Conservation (phyloP, 2,797 vertebrate genomes). For the Moxostoma hubbsi region DNA sequence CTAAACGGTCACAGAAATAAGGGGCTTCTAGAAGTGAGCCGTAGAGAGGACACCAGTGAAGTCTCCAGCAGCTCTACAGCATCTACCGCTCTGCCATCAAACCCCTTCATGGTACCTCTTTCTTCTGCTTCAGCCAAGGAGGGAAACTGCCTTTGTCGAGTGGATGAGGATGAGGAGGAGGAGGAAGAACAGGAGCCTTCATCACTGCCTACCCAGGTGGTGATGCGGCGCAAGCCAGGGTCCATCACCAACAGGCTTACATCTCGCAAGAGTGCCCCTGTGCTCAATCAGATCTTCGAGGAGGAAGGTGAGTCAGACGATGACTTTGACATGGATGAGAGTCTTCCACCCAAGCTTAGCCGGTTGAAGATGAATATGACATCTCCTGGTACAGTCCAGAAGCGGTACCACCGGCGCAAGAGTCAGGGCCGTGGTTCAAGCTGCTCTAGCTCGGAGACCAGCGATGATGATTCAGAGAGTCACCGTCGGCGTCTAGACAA, state of each 20-base stretch:
- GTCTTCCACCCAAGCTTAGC: conserved; percentile 94
- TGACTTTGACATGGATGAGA: conserved; percentile 94
- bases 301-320: conserved; percentile 97
- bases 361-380: conserved; percentile 94
- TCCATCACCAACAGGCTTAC: conserved; percentile 97
- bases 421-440: conserved; percentile 95
- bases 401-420: conserved; percentile 92
- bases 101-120: conserved; percentile 58
- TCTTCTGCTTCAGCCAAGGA: conserved; percentile 73
- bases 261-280: conserved; percentile 92
- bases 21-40: conserved; percentile 82
- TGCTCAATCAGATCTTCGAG: conserved; percentile 98
- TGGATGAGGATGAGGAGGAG: conserved; percentile 96
- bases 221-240: conserved; percentile 89
- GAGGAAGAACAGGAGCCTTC: conserved; percentile 91
- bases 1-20: conserved; percentile 94
- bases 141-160: conserved; percentile 90
- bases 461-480: conserved; percentile 95
- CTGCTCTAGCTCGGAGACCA: conserved; percentile 97
- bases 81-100: conserved; percentile 72
- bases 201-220: conserved; percentile 84
- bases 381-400: conserved; percentile 89
- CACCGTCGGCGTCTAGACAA: conserved; percentile 91
- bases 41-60: conserved; percentile 84
- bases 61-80: conserved; percentile 53